Conservation (phyloP, 2,888 invertebrate genomes). For the Beris morrisii region DNA sequence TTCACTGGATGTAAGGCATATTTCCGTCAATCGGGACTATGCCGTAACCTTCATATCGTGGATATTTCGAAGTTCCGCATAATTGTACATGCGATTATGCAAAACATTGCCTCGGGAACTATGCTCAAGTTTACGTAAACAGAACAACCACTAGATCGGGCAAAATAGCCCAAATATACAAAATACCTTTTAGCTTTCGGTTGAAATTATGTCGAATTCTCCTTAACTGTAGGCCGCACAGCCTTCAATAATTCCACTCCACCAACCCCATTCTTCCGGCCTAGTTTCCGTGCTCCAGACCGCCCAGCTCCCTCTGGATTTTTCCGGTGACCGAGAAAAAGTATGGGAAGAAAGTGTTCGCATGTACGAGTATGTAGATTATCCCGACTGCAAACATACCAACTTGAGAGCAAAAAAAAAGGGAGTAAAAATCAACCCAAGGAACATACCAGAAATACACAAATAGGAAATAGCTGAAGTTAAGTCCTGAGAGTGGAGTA, state of each 20-base stretch:
- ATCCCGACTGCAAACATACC: conserved; percentile 28
- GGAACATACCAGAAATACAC: neutral
- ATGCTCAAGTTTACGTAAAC: too few relatives aligned
- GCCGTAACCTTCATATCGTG: too few relatives aligned
- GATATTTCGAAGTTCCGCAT: too few relatives aligned
- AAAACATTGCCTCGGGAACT: too few relatives aligned
- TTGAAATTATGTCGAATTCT: neutral
- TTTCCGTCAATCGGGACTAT: too few relatives aligned
- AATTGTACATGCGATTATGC: too few relatives aligned
- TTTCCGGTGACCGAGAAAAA: conserved; percentile 3
- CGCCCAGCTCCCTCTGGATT: neutral
- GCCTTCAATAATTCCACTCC: neutral
- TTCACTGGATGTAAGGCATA: too few relatives aligned
- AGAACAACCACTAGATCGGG: too few relatives aligned
- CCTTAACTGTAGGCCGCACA: too few relatives aligned
- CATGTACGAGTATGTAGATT: conserved; percentile 28
- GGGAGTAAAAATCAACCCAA: neutral
- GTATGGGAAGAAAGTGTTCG: neutral
- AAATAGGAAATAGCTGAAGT: neutral
- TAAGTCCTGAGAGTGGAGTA: neutral
- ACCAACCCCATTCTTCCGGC: conserved; percentile 6
- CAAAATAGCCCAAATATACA: too few relatives aligned
- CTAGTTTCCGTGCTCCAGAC: conserved; percentile 15
- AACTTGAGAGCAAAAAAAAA: neutral
- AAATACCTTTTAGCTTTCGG: too few relatives aligned